A percentile compares a stretch with the other conserved stretches of the same genome.
phyloP scores from a whole-genome alignment of 2,113 vertebrate species.

The Nesoenas mayeri region DNA sequence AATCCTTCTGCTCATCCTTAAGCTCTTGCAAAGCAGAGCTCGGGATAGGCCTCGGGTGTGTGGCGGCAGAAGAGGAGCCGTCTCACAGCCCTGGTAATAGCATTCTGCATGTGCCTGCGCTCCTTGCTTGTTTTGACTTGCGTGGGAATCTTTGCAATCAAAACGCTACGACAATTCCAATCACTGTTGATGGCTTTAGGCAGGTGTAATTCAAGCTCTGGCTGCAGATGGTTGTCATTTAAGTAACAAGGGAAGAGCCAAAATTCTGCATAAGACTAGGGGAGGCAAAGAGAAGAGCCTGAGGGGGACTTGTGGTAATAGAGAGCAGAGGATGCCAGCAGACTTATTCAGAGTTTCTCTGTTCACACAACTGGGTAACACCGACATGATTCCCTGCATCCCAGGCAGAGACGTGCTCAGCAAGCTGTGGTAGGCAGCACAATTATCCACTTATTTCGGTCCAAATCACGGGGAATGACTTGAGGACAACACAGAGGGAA shows the following conservation, averaged over 20 bases:
- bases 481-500: neutral
- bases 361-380: neutral
- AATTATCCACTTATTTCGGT: neutral
- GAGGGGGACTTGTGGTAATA: neutral
- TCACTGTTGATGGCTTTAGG: slow-evolving; percentile 15
- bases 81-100: neutral
- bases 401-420: neutral
- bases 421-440: neutral
- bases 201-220: slow-evolving; percentile 57
- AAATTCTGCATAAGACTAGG: neutral
- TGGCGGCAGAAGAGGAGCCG: neutral
- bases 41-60: neutral
- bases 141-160: slow-evolving; percentile 45
- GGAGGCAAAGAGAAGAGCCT: slow-evolving; percentile 38
- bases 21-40: neutral
- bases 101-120: neutral
- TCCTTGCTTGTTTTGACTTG: slow-evolving; percentile 28
- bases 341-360: neutral
- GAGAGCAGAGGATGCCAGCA: neutral
- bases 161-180: neutral
- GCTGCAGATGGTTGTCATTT: slow-evolving; percentile 45
- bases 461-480: neutral
- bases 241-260: slow-evolving; percentile 48
- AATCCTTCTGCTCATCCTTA: neutral
- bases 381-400: neutral